These are phyloP conservation scores for Pseudopodoces humilis DNA, from an alignment of 2,113 vertebrate species.

Conservation along the genomic window DNA sequence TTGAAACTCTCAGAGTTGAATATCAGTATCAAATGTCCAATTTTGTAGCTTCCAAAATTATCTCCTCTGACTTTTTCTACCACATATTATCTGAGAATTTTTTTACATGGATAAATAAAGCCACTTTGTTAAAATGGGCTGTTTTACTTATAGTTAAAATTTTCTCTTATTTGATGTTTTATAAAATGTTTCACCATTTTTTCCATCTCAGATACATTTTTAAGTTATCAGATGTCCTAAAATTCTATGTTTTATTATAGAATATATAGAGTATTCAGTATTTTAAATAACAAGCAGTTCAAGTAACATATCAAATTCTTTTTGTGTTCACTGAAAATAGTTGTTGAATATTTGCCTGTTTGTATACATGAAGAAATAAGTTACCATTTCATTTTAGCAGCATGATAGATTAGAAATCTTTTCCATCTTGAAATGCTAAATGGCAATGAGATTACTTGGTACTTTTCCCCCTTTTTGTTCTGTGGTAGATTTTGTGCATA, in stretches of 20 bases:
- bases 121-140: not conserved
- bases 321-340: not conserved
- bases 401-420: slow-evolving; percentile 33
- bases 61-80: not conserved
- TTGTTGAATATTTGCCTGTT: not conserved
- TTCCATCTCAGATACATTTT: not conserved
- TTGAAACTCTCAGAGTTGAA: not conserved
- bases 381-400: slow-evolving; percentile 34
- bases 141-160: not conserved
- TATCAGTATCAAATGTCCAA: not conserved
- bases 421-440: slow-evolving; percentile 46
- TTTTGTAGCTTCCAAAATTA: not conserved
- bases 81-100: not conserved
- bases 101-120: not conserved
- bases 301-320: not conserved
- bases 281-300: not conserved
- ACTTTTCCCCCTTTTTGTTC: slow-evolving; percentile 9
- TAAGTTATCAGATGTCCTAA: not conserved
- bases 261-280: not conserved
- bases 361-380: not conserved
- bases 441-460: slow-evolving; percentile 16
- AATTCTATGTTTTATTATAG: not conserved
- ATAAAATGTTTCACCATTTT: not conserved
- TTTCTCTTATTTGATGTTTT: not conserved
- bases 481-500: not conserved